A percentile compares a stretch with the other conserved stretches of the same genome.
Conservation (phyloP, 1,140 invertebrate species). For the Teleogryllus occipitalis region DNA sequence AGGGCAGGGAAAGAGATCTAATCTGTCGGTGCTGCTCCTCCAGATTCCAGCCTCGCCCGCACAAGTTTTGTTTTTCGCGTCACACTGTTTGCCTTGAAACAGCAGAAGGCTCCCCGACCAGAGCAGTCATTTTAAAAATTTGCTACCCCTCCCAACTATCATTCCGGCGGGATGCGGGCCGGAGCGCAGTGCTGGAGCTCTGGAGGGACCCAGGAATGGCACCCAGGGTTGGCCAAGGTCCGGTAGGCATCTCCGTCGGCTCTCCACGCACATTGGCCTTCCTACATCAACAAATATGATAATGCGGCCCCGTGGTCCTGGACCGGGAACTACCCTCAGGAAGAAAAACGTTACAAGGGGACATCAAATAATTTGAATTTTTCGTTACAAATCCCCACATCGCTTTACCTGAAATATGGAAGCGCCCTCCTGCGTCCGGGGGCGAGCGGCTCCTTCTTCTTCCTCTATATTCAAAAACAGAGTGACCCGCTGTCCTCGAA, state of each 20-base stretch:
- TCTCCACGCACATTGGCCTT: neutral
- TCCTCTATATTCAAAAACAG: neutral
- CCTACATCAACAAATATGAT: neutral
- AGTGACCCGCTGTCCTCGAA: neutral
- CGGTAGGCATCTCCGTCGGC: neutral
- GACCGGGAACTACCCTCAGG: neutral
- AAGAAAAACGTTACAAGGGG: neutral
- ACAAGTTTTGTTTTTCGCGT: no score
- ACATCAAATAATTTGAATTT: neutral
- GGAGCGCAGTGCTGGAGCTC: no score
- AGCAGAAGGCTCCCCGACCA: no score
- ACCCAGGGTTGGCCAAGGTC: no score
- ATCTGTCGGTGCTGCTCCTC: no score
- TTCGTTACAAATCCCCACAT: neutral
- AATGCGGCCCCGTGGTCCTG: neutral
- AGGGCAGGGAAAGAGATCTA: no score
- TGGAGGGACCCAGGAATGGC: no score
- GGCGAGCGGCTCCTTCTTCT: neutral
- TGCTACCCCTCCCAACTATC: no score
- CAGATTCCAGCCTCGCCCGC: no score
- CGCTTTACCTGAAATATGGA: slow-evolving; percentile 1
- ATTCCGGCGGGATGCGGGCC: no score
- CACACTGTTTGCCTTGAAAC: no score
- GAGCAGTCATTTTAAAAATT: no score
- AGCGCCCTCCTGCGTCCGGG: neutral